Evolutionary conservation across 2,888 invertebrate genomes (phyloP).

Genomic region (Drosophila siamana): DNA sequence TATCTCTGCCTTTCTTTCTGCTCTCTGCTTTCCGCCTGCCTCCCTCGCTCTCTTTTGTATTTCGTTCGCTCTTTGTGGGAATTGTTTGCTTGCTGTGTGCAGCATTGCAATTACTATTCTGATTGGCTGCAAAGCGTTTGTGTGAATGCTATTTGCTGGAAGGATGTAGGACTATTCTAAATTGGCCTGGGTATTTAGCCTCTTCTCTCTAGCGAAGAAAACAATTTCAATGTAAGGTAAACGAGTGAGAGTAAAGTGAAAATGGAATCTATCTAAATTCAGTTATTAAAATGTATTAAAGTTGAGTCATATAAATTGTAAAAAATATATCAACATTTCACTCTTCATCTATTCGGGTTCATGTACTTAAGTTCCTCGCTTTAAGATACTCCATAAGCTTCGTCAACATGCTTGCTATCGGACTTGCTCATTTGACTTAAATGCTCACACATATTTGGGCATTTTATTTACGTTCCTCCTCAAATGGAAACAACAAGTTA

Average conservation of each 20-base stretch:
- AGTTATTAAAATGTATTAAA: too few relatives aligned
- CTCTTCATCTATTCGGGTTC: neutral
- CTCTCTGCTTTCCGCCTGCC: neutral
- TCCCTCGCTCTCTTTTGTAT: neutral
- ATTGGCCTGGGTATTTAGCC: neutral
- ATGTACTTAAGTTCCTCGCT: neutral
- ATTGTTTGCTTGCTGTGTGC: conserved; percentile 1
- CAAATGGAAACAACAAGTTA: conserved; percentile 34
- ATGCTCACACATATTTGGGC: conserved; percentile 34
- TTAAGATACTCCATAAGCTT: neutral
- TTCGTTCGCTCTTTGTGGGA: neutral
- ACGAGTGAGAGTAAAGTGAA: too few relatives aligned
- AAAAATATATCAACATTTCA: neutral
- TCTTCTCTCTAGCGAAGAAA: neutral
- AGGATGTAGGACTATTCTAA: neutral
- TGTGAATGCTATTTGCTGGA: neutral
- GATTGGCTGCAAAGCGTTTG: neutral
- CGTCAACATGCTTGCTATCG: neutral
- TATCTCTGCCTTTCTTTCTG: neutral
- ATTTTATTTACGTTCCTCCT: conserved; percentile 21
- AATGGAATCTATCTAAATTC: too few relatives aligned
- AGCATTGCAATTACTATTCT: conserved; percentile 1
- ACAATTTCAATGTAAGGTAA: neutral
- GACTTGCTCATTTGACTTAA: conserved; percentile 19
- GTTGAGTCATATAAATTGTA: too few relatives aligned